A percentile compares a stretch with the other conserved stretches of the same genome.
phyloP scores from a whole-genome alignment of 1,140 invertebrate species.

The Zaprionus kolodkinae region DNA sequence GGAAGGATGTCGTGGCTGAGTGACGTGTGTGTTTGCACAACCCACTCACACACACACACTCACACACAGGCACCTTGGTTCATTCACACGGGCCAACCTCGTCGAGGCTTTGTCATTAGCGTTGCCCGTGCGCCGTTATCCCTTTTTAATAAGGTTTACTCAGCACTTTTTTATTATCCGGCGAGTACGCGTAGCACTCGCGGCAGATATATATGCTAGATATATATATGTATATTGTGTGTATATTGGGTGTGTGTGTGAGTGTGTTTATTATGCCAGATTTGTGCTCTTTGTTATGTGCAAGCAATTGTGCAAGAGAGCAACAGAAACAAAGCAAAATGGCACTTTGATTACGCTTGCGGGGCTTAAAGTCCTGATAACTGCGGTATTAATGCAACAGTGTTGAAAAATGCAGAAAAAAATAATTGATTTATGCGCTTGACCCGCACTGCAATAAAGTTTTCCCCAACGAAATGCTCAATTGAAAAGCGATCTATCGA shows the following conservation, averaged over 20 bases:
- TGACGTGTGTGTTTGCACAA: slow-evolving; percentile 78
- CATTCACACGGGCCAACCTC: slow-evolving; percentile 28
- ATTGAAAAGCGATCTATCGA: background rate
- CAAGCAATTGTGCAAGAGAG: slow-evolving; percentile 60
- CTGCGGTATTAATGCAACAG: background rate
- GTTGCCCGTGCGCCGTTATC: slow-evolving; percentile 74
- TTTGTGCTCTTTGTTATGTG: slow-evolving; percentile 64
- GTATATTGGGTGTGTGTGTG: background rate
- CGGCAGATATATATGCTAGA: slow-evolving; percentile 18
- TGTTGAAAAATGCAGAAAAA: background rate
- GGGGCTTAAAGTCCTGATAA: slow-evolving; percentile 27
- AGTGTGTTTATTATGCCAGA: slow-evolving; percentile 73
- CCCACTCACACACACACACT: slow-evolving; percentile 24
- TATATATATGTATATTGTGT: background rate
- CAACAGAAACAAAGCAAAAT: slow-evolving; percentile 36
- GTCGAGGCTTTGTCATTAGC: slow-evolving; percentile 72
- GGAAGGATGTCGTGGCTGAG: slow-evolving; percentile 80
- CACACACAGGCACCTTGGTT: slow-evolving; percentile 5
- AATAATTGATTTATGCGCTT: slow-evolving; percentile 10
- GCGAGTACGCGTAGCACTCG: slow-evolving; percentile 1
- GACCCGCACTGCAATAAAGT: background rate
- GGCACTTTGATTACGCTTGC: slow-evolving; percentile 40
- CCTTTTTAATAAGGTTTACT: slow-evolving; percentile 83
- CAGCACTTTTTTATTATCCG: slow-evolving; percentile 65
- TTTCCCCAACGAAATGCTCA: background rate